Base-by-base conservation (phyloP, 2,888 invertebrate genomes). In the Meiosimyza platycephala region DNA sequence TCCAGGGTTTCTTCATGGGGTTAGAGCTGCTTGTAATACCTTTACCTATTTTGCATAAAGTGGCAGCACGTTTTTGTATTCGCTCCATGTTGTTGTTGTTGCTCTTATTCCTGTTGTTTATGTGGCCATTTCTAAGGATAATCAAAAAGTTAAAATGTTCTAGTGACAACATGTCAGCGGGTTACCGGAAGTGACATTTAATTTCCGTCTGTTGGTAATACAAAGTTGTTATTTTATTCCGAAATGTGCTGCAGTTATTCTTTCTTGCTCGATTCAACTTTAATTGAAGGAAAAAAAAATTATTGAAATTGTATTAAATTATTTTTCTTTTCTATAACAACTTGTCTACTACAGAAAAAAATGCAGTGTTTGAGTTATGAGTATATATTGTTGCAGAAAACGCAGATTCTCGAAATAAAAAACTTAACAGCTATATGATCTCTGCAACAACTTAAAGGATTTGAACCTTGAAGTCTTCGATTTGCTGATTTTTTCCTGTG, bases 181-280 rank as follows among this genome's bases (percentile, higher is more conserved):
- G 50, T 69, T 64, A 72, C 66, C 66, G 72, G 74, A 75, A 72
- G 72, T 75, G 71, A 72, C 72, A 75, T 72, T 75, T 75, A 75
- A 75, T 75, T 75, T 75, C 72, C 72, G 72, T 72, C 63, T 75
- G 69, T 62, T 70, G 48, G 22, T 28, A 40, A 9, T 7, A 40
- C 40, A 40, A 9, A 9, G 40, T 40, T 40, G 40, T 9, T 40
- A 28, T 3, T 40, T 40, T 40, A 40, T 40, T 40, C 40, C 48
- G 28, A 28, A 28, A 28, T 28, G 28, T 28, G 28, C 28, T 28
- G 28, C 4, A 63, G 22, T 28, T 40, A 15, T 13, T 1, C 28
- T 16, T 22, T 59, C 12, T 60, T n/a, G 28, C 16, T 18, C 18
- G 55, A 5, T 3, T 13, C 18, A 55, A 18, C 22, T 55, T 55